Evolutionary conservation across 2,113 vertebrate genomes (phyloP).

Genomic region (Hystrix cristata): DNA sequence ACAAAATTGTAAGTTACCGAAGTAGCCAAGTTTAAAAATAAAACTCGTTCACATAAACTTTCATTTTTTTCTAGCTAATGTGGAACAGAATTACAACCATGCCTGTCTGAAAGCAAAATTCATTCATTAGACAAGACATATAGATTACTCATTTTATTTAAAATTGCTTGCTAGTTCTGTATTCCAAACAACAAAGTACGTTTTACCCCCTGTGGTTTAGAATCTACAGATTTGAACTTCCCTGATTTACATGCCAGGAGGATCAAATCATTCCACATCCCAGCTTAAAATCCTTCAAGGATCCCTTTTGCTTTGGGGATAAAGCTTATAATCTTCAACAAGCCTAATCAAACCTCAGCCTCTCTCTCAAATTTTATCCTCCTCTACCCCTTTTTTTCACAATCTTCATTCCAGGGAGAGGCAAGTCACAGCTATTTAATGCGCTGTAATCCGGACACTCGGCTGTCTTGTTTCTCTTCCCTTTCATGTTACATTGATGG

Average conservation of each 20-base stretch:
- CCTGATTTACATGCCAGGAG: neutral
- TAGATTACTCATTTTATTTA: neutral
- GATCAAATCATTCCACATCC: conserved; percentile 34
- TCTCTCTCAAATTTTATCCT: neutral
- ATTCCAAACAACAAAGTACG: conserved; percentile 15
- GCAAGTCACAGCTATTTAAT: rapidly evolving
- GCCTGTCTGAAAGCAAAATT: conserved; percentile 43
- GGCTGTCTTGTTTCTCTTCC: neutral
- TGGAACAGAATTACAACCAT: conserved; percentile 39
- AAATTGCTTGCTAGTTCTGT: neutral
- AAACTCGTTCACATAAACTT: conserved; percentile 59
- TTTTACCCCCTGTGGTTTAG: neutral
- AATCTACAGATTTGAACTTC: neutral
- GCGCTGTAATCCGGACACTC: rapidly evolving
- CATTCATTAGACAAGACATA: conserved; percentile 26
- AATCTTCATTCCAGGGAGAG: neutral
- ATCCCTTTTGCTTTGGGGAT: conserved; percentile 21
- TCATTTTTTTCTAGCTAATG: neutral
- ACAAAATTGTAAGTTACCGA: conserved; percentile 45
- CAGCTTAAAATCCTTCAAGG: conserved; percentile 14
- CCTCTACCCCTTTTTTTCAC: rapidly evolving
- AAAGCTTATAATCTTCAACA: neutral
- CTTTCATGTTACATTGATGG: rapidly evolving
- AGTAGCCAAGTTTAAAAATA: conserved; percentile 41
- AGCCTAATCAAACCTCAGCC: neutral